phyloP scores from a whole-genome alignment of 2,888 invertebrate species.

The Philereme transversata region DNA sequence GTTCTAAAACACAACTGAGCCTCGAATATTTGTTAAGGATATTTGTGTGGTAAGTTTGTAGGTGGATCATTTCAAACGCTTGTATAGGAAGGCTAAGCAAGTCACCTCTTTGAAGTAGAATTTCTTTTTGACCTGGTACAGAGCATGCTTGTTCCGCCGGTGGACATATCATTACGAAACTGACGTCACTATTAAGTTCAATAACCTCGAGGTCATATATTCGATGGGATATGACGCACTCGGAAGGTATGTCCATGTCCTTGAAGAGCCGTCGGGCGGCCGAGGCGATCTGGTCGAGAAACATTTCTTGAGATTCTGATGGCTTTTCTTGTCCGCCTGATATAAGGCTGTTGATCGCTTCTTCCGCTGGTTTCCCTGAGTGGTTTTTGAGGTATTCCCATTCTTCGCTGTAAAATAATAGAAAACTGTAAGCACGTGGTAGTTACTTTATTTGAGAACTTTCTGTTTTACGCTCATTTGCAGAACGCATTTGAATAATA shows the following conservation, averaged over 20 bases:
- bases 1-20: conserved; percentile 95
- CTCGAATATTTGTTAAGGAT: conserved; percentile 96
- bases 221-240: conserved; percentile 89
- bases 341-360: conserved; percentile 63
- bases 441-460: too few relatives aligned
- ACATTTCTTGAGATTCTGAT: conserved; percentile 91
- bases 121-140: conserved; percentile 93
- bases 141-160: conserved; percentile 96
- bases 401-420: conserved; percentile 89
- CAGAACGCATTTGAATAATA: too few relatives aligned
- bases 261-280: conserved; percentile 90
- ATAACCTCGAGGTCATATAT: conserved; percentile 97
- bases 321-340: conserved; percentile 71
- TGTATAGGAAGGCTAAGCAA: conserved; percentile 95
- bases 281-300: conserved; percentile 90
- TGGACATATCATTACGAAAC: conserved; percentile 96
- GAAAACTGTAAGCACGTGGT: too few relatives aligned
- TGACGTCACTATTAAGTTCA: conserved; percentile 95
- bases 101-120: conserved; percentile 92
- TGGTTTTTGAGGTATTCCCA: conserved; percentile 94
- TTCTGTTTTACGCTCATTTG: too few relatives aligned
- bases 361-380: conserved; percentile 68
- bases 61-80: conserved; percentile 97
- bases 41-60: conserved; percentile 96
- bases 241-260: conserved; percentile 90